Base-by-base conservation (phyloP, 2,113 vertebrate species). In the Columba livia region DNA sequence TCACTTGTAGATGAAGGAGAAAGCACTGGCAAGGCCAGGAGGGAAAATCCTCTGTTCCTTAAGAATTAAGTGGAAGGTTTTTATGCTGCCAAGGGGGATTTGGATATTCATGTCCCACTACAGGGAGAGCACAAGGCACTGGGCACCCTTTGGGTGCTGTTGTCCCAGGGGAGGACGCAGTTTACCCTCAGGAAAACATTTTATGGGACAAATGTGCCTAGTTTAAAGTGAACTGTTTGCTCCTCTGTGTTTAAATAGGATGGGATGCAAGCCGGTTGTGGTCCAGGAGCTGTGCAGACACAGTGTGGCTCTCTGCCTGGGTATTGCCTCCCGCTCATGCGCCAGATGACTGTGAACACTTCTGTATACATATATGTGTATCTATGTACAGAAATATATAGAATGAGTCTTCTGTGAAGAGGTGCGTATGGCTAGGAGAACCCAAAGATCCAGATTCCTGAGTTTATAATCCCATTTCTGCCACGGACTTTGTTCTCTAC, bases 361-460 rank as follows among this genome's bases (percentile, higher is more conserved):
- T 50, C 25, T 57, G 21, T 48, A 5, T 23, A 14, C 2, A 1
- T 6, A 5, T 42, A 11, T 24, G 2, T 66, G 1, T 18, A 3
- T 3, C 6, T 31, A 9, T 14, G 4, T 5, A 12, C 11, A 16
- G 64, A 15, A 34, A 56, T 40, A 34, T 7, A 67, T 9, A 15
- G 3, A 20, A 0, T 5, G 15, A 11, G 2, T 38, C 5, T 86
- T 9, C 40, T 78, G 18, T 0, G 1, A n/a, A 47, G 38, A 15
- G 13, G 23, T 69, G 6, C 4, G 6, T 12, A 36, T 21, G 16
- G 8, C 36, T 16, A 8, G 14, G 23, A 53, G 32, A 31, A 20
- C 18, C 44, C 3, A 3, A 15, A 71, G 10, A 32, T 62, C 31
- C 11, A 12, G 5, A 79, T 48, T 83, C 4, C 36, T 25, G 23